These are phyloP conservation scores for Aradophagus sp. DNA, from an alignment of 1,140 invertebrate species.

Conservation along the genomic window DNA sequence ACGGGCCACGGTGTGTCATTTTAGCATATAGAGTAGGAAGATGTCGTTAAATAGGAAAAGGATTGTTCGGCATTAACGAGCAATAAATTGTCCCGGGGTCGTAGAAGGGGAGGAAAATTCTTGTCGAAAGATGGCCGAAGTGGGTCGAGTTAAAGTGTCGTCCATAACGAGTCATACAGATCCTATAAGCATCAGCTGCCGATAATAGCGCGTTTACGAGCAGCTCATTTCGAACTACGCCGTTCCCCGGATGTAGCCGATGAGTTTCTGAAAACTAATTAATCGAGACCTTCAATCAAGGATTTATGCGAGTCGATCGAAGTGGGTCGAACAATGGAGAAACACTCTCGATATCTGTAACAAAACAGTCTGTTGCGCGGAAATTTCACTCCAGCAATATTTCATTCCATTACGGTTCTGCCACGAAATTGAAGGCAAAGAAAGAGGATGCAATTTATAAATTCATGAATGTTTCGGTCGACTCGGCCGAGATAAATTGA, in stretches of 20 bases:
- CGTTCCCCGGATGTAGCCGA: conserved; percentile 36
- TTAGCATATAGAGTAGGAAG: conserved; percentile 43
- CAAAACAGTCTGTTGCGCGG: conserved; percentile 5
- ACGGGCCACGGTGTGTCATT: conserved; percentile 20
- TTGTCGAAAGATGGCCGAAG: conserved; percentile 28
- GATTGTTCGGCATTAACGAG: conserved; percentile 55
- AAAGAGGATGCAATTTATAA: too few relatives aligned
- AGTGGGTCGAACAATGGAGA: conserved; percentile 6
- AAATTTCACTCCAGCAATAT: too few relatives aligned
- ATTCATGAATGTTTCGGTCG: too few relatives aligned
- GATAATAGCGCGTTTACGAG: conserved; percentile 60
- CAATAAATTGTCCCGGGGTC: conserved; percentile 56
- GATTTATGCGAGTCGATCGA: conserved; percentile 38
- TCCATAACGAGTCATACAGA: conserved; percentile 54
- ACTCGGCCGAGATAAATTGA: too few relatives aligned
- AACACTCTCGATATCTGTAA: conserved; percentile 6
- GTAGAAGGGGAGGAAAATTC: conserved; percentile 32
- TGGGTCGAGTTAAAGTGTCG: conserved; percentile 55
- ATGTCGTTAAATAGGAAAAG: conserved; percentile 54
- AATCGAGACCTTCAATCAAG: conserved; percentile 42
- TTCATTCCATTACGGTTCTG: too few relatives aligned
- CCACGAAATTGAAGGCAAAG: too few relatives aligned
- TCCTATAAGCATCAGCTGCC: conserved; percentile 58
- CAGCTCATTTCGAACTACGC: conserved; percentile 47
- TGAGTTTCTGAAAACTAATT: conserved; percentile 58